A percentile compares a stretch with the other conserved stretches of the same genome.
These are phyloP conservation scores for Polyommatus iphigenia DNA, from an alignment of 2,888 invertebrate species.

Conservation along the genomic window DNA sequence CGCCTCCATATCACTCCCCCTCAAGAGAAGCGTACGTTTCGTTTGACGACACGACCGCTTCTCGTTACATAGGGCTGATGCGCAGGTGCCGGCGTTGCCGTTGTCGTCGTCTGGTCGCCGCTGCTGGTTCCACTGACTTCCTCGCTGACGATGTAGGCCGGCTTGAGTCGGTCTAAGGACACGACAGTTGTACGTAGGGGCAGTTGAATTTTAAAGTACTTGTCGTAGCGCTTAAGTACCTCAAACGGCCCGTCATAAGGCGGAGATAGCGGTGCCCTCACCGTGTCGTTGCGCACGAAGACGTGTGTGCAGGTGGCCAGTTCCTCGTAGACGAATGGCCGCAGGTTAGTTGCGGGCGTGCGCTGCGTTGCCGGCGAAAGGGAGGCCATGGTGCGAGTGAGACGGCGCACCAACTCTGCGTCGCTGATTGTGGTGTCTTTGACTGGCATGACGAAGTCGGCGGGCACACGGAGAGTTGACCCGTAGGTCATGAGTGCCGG, in stretches of 20 bases:
- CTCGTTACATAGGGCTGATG: background rate
- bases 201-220: background rate
- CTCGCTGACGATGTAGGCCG: background rate
- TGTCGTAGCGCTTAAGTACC: background rate
- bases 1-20: too few species aligned
- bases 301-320: background rate
- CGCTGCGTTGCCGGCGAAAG: too few species aligned
- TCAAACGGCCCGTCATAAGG: background rate
- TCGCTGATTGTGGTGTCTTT: too few species aligned
- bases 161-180: background rate
- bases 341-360: too few species aligned
- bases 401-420: too few species aligned
- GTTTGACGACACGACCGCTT: too few species aligned
- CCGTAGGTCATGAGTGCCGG: background rate
- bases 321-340: too few species aligned
- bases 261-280: too few species aligned
- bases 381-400: too few species aligned
- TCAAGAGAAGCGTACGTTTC: slow-evolving; percentile 8
- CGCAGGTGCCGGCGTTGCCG: background rate
- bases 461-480: background rate
- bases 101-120: background rate
- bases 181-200: background rate
- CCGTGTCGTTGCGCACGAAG: background rate
- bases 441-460: background rate
- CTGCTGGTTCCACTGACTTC: background rate